These are phyloP conservation scores for Rhagoletis zephyria DNA, from an alignment of 1,140 invertebrate species.

Conservation along the genomic window DNA sequence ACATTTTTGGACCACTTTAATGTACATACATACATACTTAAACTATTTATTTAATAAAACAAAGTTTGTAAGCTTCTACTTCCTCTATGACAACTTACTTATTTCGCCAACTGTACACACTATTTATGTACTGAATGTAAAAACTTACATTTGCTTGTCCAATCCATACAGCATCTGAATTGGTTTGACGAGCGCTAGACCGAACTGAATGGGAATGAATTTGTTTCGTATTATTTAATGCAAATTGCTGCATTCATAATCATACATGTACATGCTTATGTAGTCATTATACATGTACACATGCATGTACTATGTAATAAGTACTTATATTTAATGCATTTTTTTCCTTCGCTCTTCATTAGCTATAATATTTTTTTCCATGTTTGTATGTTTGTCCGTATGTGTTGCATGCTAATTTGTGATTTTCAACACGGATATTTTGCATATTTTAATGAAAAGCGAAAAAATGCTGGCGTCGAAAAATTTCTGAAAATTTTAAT, in stretches of 20 bases:
- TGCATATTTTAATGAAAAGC: neutral
- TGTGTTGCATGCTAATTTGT: slow-evolving; percentile 21
- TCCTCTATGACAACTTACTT: too few relatives aligned
- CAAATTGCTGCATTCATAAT: neutral
- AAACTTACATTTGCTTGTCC: too few relatives aligned
- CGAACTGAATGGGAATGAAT: neutral
- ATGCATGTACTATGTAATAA: neutral
- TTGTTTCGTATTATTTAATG: neutral
- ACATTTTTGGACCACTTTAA: too few relatives aligned
- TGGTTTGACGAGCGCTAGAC: neutral
- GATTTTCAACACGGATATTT: slow-evolving; percentile 42
- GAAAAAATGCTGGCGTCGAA: neutral
- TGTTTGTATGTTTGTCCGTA: neutral
- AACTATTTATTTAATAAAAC: too few relatives aligned
- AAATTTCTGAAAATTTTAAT: neutral
- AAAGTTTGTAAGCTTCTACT: too few relatives aligned
- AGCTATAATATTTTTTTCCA: too few relatives aligned
- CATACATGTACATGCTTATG: neutral
- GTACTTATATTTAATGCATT: neutral
- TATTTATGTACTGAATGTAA: too few relatives aligned
- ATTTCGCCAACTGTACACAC: too few relatives aligned
- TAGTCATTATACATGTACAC: neutral
- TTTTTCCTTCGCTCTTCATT: neutral
- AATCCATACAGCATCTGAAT: too few relatives aligned
- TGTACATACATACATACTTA: too few relatives aligned